Evolutionary conservation across 2,113 vertebrate genomes (phyloP).

Genomic region (Motacilla alba): DNA sequence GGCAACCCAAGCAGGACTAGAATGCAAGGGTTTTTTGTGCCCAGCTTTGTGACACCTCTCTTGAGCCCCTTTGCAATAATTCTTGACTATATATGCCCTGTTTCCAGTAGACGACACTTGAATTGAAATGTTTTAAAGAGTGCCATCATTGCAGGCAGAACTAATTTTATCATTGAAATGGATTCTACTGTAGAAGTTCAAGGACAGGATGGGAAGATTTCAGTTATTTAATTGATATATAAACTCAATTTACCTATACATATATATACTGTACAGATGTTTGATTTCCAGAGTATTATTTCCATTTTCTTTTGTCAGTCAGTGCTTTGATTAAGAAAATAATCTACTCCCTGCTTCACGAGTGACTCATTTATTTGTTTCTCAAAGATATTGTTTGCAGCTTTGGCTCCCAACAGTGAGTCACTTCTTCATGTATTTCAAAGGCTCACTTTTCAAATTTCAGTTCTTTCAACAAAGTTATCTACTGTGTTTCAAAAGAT

Average conservation of each 20-base stretch:
- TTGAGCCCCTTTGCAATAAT: background rate
- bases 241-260: background rate
- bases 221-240: background rate
- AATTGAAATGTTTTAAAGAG: background rate
- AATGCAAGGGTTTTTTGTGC: background rate
- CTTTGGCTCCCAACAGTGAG: background rate
- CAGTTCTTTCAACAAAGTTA: background rate
- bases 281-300: background rate
- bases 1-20: background rate
- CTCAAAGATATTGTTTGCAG: background rate
- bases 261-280: background rate
- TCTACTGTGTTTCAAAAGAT: background rate
- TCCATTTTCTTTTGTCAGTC: background rate
- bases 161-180: background rate
- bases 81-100: rapidly evolving
- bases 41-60: rapidly evolving
- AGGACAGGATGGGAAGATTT: background rate
- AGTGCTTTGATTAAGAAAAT: background rate
- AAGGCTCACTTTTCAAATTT: background rate
- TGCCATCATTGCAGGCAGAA: background rate
- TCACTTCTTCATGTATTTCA: background rate
- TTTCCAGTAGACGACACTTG: background rate
- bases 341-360: background rate
- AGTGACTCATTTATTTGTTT: background rate
- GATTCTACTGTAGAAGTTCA: background rate